phyloP scores from a whole-genome alignment of 2,888 invertebrate genomes.

The Nemurella pictetii region DNA sequence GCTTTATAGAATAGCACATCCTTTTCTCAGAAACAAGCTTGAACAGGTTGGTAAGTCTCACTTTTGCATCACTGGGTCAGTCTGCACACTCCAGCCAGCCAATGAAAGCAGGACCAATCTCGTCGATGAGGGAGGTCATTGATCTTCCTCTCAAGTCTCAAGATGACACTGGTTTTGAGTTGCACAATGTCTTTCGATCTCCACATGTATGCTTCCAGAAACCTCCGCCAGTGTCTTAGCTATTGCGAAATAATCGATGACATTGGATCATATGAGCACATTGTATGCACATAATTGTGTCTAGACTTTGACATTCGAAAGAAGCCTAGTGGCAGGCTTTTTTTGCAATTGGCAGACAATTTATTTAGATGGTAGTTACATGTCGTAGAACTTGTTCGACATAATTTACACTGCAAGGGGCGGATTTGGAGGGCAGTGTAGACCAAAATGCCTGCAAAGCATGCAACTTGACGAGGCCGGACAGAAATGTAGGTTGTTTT shows the following conservation, averaged over 20 bases:
- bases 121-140: background rate
- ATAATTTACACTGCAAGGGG: background rate
- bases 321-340: background rate
- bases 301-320: background rate
- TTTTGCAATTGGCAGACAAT: background rate
- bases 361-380: background rate
- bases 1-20: background rate
- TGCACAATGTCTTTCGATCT: background rate
- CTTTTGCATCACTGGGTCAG: background rate
- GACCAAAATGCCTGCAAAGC: no score
- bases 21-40: background rate
- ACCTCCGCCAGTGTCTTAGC: background rate
- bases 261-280: background rate
- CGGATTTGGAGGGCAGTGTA: no score
- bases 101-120: no score
- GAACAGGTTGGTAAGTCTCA: background rate
- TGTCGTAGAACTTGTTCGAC: background rate
- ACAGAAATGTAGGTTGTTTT: background rate
- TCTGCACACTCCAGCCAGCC: background rate
- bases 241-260: background rate
- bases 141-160: background rate
- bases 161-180: background rate
- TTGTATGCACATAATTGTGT: background rate
- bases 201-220: background rate
- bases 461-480: background rate